phyloP scores from a whole-genome alignment of 2,797 vertebrate genomes.

The Macropodus opercularis region DNA sequence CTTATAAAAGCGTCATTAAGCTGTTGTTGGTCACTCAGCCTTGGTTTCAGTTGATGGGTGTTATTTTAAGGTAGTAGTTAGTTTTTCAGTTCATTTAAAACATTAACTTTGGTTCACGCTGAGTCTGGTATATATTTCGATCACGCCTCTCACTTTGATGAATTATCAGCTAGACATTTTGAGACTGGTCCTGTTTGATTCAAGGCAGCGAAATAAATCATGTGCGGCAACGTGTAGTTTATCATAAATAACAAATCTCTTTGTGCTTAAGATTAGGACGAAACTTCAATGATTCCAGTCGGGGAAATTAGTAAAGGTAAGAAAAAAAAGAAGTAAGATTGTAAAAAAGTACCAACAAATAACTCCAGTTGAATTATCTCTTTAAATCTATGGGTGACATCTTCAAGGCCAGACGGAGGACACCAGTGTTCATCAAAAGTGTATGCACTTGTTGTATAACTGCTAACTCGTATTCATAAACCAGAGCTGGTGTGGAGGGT shows the following conservation, averaged over 20 bases:
- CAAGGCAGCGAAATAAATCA: constrained; percentile 11
- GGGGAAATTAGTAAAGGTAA: constrained; percentile 17
- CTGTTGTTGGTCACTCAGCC: not conserved
- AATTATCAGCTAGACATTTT: constrained; percentile 23
- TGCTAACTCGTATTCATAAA: constrained; percentile 21
- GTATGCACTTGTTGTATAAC: constrained; percentile 11
- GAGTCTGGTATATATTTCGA: constrained; percentile 1
- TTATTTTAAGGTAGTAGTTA: no score
- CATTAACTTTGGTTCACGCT: not conserved
- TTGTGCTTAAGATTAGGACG: constrained; percentile 28
- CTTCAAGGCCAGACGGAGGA: constrained; percentile 4
- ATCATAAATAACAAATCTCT: constrained; percentile 33
- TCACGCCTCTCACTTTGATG: constrained; percentile 8
- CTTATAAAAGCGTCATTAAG: not conserved
- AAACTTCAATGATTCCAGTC: constrained; percentile 16
- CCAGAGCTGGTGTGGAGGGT: not conserved
- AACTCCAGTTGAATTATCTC: not conserved
- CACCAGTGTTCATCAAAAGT: constrained; percentile 14
- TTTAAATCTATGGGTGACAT: not conserved
- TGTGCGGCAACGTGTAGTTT: constrained; percentile 11
- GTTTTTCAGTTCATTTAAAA: not conserved
- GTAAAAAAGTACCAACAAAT: not conserved
- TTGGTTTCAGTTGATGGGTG: not conserved
- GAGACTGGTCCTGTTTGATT: constrained; percentile 19
- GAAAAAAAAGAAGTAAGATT: constrained; percentile 20